phyloP scores from a whole-genome alignment of 2,888 invertebrate genomes.

The Ophion ventricosus region DNA sequence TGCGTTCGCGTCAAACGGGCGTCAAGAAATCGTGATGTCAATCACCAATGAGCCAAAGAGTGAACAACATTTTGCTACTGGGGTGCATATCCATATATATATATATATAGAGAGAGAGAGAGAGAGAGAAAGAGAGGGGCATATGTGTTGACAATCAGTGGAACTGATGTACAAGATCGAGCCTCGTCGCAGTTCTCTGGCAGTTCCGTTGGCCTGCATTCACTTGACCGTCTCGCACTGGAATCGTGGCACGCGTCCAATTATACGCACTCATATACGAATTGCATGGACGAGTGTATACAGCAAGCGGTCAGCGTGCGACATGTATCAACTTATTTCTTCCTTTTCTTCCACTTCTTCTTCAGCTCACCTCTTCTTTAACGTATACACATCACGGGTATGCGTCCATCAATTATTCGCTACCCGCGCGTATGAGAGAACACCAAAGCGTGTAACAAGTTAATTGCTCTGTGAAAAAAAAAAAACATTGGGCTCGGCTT shows the following conservation, averaged over 20 bases:
- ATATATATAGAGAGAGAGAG: not conserved
- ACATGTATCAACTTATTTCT: constrained; percentile 32
- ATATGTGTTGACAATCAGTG: constrained; percentile 16
- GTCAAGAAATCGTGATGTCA: constrained; percentile 74
- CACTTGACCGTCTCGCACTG: constrained; percentile 30
- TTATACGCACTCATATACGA: constrained; percentile 56
- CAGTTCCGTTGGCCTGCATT: constrained; percentile 56
- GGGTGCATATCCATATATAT: constrained; percentile 4
- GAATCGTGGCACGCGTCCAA: constrained; percentile 62
- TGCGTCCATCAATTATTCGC: constrained; percentile 51
- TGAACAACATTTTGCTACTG: constrained; percentile 34
- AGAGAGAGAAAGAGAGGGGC: not conserved
- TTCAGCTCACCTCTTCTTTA: constrained; percentile 15
- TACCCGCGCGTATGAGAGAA: constrained; percentile 35
- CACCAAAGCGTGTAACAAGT: constrained; percentile 47
- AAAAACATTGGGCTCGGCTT: not conserved
- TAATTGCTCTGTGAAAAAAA: constrained; percentile 34
- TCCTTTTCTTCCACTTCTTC: constrained; percentile 7
- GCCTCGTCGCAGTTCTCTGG: constrained; percentile 7
- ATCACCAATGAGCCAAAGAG: constrained; percentile 72
- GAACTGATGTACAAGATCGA: constrained; percentile 22
- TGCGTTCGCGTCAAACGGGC: constrained; percentile 58
- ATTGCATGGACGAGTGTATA: constrained; percentile 26
- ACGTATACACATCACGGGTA: not conserved
- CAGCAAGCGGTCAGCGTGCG: constrained; percentile 10